phyloP scores from a whole-genome alignment of 1,140 invertebrate species.

The Watersipora subatra region DNA sequence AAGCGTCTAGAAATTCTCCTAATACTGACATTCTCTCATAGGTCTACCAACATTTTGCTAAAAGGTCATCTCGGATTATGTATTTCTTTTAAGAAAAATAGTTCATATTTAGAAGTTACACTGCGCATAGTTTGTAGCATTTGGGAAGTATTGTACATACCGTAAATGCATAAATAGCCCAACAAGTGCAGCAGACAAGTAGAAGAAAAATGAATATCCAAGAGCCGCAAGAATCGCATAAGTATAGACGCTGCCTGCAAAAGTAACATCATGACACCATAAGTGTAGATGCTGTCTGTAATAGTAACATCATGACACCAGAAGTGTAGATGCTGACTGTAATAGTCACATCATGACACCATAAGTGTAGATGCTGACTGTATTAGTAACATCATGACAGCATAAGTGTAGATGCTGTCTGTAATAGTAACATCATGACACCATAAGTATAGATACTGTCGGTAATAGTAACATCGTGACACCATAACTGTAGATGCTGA shows the following conservation, averaged over 20 bases:
- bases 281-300: too few relatives aligned
- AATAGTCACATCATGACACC: too few relatives aligned
- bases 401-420: slow-evolving; percentile 49
- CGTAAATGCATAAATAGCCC: slow-evolving; percentile 39
- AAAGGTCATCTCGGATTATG: too few relatives aligned
- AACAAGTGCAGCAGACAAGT: slow-evolving; percentile 45
- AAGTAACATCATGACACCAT: slow-evolving; percentile 17
- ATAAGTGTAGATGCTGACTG: too few relatives aligned
- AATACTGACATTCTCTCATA: neutral
- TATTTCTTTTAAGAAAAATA: neutral
- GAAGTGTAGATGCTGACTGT: too few relatives aligned
- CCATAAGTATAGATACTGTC: too few relatives aligned
- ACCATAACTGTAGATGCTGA: too few relatives aligned
- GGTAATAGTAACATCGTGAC: too few relatives aligned
- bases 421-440: slow-evolving; percentile 36
- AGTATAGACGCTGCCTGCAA: slow-evolving; percentile 50
- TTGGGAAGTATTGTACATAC: slow-evolving; percentile 29
- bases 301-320: too few relatives aligned
- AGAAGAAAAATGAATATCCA: slow-evolving; percentile 48
- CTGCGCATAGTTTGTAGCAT: slow-evolving; percentile 17
- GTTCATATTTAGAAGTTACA: slow-evolving; percentile 8
- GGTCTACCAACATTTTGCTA: neutral
- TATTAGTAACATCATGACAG: too few relatives aligned
- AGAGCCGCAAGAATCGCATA: slow-evolving; percentile 47
- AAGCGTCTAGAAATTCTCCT: too few relatives aligned